Evolutionary conservation across 2,888 invertebrate genomes (phyloP), one percentile per base, ranked within the genome.

Genomic region (Galerucella calmariensis): DNA sequence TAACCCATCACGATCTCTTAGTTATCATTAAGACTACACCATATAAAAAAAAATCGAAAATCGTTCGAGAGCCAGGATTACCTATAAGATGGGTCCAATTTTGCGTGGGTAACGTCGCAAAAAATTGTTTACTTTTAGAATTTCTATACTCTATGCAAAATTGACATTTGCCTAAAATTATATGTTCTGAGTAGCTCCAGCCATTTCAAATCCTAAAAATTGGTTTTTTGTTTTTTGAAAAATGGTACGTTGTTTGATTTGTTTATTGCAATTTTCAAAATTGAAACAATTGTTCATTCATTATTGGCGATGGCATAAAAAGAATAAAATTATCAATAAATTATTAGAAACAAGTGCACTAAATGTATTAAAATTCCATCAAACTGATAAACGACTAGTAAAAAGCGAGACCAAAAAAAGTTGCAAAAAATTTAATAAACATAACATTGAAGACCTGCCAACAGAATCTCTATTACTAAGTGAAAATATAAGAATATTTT

Each of bases 401-500:
- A 67, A 67, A 41, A 56, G 11, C 11, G 53, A 35, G n/a, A 20
- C 35, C 27, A 75, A 69, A 61, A 73, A 76, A 66, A 9, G 59
- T 35, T 53, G 51, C 24, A 66, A 75, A 53, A 61, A 24, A 51
- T 27, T 53, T 35, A 56, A 67, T 69, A 41, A n/a, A 41, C 12
- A 67, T 2, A 61, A 73, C 27, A 53, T 70, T 20, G 70, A 73
- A 20, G 51, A 48, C 10, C 11, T 69, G 20, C 76, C 76, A 59
- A 76, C 79, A 67, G 80, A 82, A 78, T 81, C 81, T 27, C 63
- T 84, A 16, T 81, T 80, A 75, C 68, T 82, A 16, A 79, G 80
- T 53, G 82, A 82, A 16, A 82, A 80, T 75, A 77, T 84, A 27
- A 81, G 80, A 63, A 81, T 83, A 27, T 73, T 81, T 10, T 84